These are phyloP conservation scores for Epinephelus malabaricus DNA, from an alignment of 2,797 vertebrate species.

Conservation along the genomic window DNA sequence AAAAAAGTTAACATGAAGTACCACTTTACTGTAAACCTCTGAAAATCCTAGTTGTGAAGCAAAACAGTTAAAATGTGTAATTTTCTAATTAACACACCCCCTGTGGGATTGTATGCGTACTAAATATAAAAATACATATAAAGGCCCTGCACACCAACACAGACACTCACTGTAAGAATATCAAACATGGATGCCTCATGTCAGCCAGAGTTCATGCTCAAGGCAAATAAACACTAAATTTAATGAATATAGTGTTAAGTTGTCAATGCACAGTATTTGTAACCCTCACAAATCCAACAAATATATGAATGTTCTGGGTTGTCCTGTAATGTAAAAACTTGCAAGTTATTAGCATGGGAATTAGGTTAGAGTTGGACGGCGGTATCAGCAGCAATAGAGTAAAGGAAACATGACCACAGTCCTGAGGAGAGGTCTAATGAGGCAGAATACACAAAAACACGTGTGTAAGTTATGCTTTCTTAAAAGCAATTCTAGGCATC, in stretches of 20 bases:
- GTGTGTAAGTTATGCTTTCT: no score
- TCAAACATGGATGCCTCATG: neutral
- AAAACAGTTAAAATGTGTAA: neutral
- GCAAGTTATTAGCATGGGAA: slow-evolving; percentile 7
- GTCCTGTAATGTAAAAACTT: neutral
- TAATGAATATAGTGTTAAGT: no score
- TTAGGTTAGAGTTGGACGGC: neutral
- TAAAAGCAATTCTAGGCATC: no score
- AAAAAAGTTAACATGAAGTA: neutral
- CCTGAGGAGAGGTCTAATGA: no score
- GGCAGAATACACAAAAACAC: no score
- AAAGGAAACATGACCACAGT: no score
- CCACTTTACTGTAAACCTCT: neutral
- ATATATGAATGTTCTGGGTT: neutral
- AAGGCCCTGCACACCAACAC: neutral
- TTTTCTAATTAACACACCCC: neutral
- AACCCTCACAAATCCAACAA: neutral
- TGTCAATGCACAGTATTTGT: neutral
- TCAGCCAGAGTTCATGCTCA: no score
- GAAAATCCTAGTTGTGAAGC: slow-evolving; percentile 3
- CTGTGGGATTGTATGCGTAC: neutral
- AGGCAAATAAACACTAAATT: no score
- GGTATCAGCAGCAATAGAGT: no score
- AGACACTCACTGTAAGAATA: no score
- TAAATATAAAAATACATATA: neutral